Percentiles rank a stretch among this genome's conserved stretches.
Evolutionary conservation across 92 coral and sea anemone species (phyloP).

Genomic region (Siderastrea radians): DNA sequence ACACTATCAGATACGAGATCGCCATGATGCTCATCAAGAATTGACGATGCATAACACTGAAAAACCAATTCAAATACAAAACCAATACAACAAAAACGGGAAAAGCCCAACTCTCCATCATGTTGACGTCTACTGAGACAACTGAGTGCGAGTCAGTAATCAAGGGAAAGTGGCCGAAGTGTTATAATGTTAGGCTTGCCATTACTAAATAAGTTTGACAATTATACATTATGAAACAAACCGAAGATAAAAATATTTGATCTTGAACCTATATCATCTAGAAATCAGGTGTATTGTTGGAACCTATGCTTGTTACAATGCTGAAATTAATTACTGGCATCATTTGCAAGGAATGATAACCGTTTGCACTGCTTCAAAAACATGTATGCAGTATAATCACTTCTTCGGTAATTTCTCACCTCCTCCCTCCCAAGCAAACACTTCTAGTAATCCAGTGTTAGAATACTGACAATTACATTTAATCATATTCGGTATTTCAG

Average conservation of each 20-base stretch:
- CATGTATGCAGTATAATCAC: too few species aligned
- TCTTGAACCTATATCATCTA: too few species aligned
- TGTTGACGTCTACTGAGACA: not conserved
- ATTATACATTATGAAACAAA: not conserved
- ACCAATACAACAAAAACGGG: too few species aligned
- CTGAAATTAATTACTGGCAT: too few species aligned
- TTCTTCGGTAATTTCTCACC: too few species aligned
- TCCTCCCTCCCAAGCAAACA: too few species aligned
- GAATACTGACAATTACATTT: too few species aligned
- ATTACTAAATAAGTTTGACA: not conserved
- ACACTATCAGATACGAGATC: not conserved
- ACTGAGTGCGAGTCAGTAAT: not conserved
- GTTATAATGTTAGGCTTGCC: not conserved
- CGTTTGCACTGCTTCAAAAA: not conserved
- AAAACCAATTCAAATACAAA: not conserved
- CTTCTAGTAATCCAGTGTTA: too few species aligned
- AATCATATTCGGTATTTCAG: too few species aligned
- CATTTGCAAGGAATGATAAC: not conserved
- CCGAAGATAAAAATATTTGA: not conserved
- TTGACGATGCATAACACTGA: not conserved
- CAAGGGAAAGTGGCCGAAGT: not conserved
- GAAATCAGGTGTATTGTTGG: not conserved
- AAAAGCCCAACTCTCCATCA: not conserved
- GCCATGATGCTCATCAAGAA: not conserved
- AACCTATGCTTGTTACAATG: not conserved